Evolutionary conservation across 2,888 invertebrate species (phyloP), one percentile per base, ranked within the genome.

Genomic region (Andrena minutula): DNA sequence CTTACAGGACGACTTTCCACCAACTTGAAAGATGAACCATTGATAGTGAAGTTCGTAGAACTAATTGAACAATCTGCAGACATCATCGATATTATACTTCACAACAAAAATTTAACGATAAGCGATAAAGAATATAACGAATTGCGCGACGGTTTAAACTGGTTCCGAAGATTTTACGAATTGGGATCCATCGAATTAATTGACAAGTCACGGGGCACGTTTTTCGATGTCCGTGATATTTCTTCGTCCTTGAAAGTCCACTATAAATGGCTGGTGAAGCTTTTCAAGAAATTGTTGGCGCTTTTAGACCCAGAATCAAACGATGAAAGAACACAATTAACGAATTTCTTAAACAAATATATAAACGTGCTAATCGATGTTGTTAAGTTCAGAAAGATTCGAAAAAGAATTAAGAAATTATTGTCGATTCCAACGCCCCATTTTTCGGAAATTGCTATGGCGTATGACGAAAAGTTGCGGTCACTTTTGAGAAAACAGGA

Each of bases 201-300:
- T 5, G 65, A 85, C 47, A 89, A 86, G 61, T 78, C 86, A 0
- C 82, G 75, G 20, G 85, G 84, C 35, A 60, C 58, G 0, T 88
- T 90, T 41, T 65, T 75, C 16, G 89, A 92, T 72, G 49, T 90
- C 81, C 94, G 95, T 68, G 95, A 96, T 79, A 94, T 96, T 1
- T 93, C 96, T 58, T 95, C 96, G n/a, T 94, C 96, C 69, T 90
- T 97, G 0, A 94, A 95, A 84, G 94, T 97, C 12, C 97, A 97
- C 91, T 96, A 96, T 88, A 96, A 96, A 92, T 97, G 97, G 97
- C 92, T 97, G 51, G 93, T 95, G 23, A 97, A 97, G 91, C 95
- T 90, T 32, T 68, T 93, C 8, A 89, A 89, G 2, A 86, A 84
- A 6, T 60, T 91, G 0, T 86, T 89, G 23, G 56, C 69, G 0